Base-by-base conservation (phyloP, 2,888 invertebrate genomes). In the Bombylius major region DNA sequence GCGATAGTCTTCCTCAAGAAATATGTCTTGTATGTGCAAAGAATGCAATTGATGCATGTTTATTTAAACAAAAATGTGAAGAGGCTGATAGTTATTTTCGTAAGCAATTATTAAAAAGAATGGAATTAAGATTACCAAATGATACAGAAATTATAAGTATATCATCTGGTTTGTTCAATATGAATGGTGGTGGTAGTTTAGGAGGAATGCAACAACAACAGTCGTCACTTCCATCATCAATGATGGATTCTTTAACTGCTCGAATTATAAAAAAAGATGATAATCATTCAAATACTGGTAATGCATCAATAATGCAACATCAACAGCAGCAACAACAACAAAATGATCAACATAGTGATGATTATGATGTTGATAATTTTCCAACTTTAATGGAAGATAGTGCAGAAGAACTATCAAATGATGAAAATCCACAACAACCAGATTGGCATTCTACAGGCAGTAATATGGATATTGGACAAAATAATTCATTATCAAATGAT, bases 1-100 rank as follows among this genome's bases (percentile, higher is more conserved):
- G 66, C 50, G 72, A 72, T 62, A 67, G 68, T 9, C 59, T 72
- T 59, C 72, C 72, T 50, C 72, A 72, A 56, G 70, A 72, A 64
- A 71, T 72, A 57, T 72, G 72, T 55, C 65, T 71, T 42, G 60
- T 60, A 33, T 72, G 72, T 59, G 72, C 73, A 52, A 70, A 70
- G 61, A 67, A 52, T 54, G 69, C 68, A 42, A 68, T 72, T 23
- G 70, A 69, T 54, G 73, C 73, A 6, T 73, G 68, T 56, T 64
- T 68, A 50, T 69, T 72, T 56, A 73, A 72, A 58, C 69, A 72
- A 62, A 73, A 72, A 60, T 72, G 72, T 60, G 72, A 72, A 65
- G 73, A 73, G 65, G 70, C 73, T 52, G 72, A 72, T 53, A 67
- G 67, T 55, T 73, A 70, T 53, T 73, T 68, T 61, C 71, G 72